Percentiles rank a stretch among this genome's conserved stretches.
These are phyloP conservation scores for Leptinotarsa lineolata DNA, from an alignment of 1,140 invertebrate species.

Conservation along the genomic window DNA sequence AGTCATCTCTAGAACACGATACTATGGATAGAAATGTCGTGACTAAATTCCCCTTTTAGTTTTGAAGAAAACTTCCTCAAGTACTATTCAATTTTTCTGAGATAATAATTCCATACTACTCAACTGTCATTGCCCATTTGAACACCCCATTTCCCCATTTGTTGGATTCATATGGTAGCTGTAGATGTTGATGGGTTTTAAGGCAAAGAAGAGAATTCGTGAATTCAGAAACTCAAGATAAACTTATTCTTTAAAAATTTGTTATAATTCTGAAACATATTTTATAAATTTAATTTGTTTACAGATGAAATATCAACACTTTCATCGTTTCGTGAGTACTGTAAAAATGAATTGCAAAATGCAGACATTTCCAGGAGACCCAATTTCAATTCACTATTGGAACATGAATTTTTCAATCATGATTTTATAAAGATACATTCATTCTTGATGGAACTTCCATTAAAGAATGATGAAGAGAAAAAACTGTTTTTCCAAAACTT, in stretches of 20 bases:
- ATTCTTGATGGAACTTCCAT: slow-evolving; percentile 78
- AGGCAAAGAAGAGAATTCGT: too few relatives aligned
- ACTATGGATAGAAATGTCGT: too few relatives aligned
- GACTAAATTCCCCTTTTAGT: too few relatives aligned
- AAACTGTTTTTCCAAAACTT: slow-evolving; percentile 74
- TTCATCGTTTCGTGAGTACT: slow-evolving; percentile 69
- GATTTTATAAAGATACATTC: slow-evolving; percentile 81
- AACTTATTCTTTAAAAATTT: not conserved
- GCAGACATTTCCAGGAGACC: slow-evolving; percentile 63
- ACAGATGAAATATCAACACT: slow-evolving; percentile 70
- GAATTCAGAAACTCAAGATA: too few relatives aligned
- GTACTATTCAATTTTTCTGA: too few relatives aligned
- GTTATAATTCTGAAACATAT: not conserved
- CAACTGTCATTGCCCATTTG: too few relatives aligned
- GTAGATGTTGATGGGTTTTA: too few relatives aligned
- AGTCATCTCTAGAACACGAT: too few relatives aligned
- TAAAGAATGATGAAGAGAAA: slow-evolving; percentile 77
- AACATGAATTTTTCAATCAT: slow-evolving; percentile 79
- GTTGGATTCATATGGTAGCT: too few relatives aligned
- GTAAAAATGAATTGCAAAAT: slow-evolving; percentile 67
- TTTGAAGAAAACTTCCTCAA: too few relatives aligned
- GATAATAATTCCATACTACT: too few relatives aligned
- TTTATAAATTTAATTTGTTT: slow-evolving; percentile 45
- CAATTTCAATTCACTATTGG: slow-evolving; percentile 65
- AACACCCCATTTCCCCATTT: too few relatives aligned